phyloP scores from a whole-genome alignment of 2,113 vertebrate species.

The Ifrita kowaldi region DNA sequence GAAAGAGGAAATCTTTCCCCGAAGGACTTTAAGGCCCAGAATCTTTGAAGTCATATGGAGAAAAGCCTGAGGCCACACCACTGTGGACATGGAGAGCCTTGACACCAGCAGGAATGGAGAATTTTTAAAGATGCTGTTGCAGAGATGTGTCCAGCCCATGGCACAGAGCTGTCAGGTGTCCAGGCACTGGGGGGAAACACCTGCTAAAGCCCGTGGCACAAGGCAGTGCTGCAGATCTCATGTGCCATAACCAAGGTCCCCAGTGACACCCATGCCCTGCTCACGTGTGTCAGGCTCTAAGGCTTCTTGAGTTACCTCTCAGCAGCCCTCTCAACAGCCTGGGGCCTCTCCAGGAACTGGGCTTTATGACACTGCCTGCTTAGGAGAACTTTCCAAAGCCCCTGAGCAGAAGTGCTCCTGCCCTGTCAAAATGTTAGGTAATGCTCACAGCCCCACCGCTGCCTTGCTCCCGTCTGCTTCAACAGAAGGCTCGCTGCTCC shows the following conservation, averaged over 20 bases:
- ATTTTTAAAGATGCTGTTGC: neutral
- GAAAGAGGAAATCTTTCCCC: neutral
- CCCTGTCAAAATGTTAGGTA: neutral
- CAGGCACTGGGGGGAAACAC: neutral
- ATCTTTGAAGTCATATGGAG: neutral
- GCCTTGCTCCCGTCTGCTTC: neutral
- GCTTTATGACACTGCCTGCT: neutral
- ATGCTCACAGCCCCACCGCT: rapidly evolving
- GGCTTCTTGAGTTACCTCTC: neutral
- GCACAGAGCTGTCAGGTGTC: rapidly evolving
- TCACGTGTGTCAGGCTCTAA: rapidly evolving
- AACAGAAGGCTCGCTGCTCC: neutral
- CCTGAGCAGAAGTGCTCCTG: neutral
- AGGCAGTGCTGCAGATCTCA: neutral
- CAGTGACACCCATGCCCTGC: rapidly evolving
- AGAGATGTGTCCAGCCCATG: neutral
- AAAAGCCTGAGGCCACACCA: neutral
- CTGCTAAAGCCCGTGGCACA: neutral
- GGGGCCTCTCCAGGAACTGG: neutral
- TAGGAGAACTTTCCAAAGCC: neutral
- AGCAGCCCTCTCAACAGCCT: neutral
- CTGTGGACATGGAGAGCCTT: neutral
- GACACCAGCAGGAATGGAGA: neutral
- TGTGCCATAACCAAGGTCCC: rapidly evolving
- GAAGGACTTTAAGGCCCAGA: neutral